Conservation (phyloP, 2,888 invertebrate species). For the Pseudococcus viburni region DNA sequence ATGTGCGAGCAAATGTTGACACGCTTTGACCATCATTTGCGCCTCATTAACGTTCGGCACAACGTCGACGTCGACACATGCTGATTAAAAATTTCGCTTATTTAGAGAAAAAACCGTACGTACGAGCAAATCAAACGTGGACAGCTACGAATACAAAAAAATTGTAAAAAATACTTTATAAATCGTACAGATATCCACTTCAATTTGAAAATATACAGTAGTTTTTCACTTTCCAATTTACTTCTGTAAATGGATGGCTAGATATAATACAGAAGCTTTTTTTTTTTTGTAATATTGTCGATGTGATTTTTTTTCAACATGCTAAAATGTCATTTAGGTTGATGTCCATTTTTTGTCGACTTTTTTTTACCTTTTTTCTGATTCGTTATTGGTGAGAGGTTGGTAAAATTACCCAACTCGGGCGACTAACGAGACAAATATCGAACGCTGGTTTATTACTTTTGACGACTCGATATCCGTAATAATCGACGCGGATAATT, state of each 20-base stretch:
- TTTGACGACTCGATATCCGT: background rate
- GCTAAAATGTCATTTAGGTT: slow-evolving; percentile 20
- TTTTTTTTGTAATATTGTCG: background rate
- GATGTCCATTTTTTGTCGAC: slow-evolving; percentile 25
- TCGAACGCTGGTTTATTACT: slow-evolving; percentile 24
- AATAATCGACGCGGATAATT: background rate
- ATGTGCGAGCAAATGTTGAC: background rate
- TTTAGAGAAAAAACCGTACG: background rate
- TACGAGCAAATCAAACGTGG: background rate
- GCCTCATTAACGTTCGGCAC: slow-evolving; percentile 31
- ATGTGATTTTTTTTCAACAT: slow-evolving; percentile 32
- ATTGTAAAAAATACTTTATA: background rate
- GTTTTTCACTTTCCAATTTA: slow-evolving; percentile 15
- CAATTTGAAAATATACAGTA: slow-evolving; percentile 4
- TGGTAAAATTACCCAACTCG: background rate
- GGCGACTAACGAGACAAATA: background rate
- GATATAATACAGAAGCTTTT: background rate
- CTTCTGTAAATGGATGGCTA: background rate
- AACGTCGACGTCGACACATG: background rate
- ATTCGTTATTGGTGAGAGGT: background rate
- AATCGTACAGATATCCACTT: background rate
- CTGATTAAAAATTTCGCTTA: slow-evolving; percentile 39
- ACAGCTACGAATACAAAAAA: background rate
- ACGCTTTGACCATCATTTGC: slow-evolving; percentile 40
- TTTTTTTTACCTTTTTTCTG: background rate